These are phyloP conservation scores for Melanerpes aurifrons DNA, from an alignment of 2,113 vertebrate genomes.

Conservation along the genomic window DNA sequence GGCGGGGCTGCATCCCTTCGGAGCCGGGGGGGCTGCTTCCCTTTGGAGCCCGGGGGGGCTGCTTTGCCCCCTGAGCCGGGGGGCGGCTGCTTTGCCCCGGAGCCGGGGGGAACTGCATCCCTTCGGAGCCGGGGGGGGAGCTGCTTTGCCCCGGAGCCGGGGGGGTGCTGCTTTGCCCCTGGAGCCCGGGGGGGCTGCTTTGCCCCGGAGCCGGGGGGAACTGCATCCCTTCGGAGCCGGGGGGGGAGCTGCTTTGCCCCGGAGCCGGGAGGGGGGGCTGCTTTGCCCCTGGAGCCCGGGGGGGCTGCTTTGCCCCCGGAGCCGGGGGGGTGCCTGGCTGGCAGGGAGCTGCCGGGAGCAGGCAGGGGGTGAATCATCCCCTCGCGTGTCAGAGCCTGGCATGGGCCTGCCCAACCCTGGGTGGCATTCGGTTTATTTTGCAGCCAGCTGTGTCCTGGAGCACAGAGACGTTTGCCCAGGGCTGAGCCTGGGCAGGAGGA, in stretches of 20 bases:
- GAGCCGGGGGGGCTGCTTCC: neutral
- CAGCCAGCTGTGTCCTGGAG: neutral
- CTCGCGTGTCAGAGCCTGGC: neutral
- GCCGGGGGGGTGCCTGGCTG: neutral
- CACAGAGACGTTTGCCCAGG: neutral
- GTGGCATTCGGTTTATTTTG: constrained; percentile 40
- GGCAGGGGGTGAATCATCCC: constrained; percentile 31
- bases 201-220: neutral
- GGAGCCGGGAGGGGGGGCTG: too few species aligned
- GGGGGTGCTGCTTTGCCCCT: too few species aligned
- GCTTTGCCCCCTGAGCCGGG: neutral
- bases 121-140: neutral
- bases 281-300: too few species aligned
- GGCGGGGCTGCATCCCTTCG: neutral
- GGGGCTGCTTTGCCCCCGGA: neutral
- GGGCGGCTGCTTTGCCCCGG: neutral
- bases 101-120: neutral
- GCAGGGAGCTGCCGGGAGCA: neutral
- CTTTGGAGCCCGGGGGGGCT: neutral
- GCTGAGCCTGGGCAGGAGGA: neutral
- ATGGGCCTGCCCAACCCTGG: constrained; percentile 47
- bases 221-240: too few species aligned
- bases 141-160: neutral
- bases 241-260: neutral
- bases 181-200: fast-evolving